Conservation (phyloP, 1,140 invertebrate species). For the Eurytemora carolleeae region DNA sequence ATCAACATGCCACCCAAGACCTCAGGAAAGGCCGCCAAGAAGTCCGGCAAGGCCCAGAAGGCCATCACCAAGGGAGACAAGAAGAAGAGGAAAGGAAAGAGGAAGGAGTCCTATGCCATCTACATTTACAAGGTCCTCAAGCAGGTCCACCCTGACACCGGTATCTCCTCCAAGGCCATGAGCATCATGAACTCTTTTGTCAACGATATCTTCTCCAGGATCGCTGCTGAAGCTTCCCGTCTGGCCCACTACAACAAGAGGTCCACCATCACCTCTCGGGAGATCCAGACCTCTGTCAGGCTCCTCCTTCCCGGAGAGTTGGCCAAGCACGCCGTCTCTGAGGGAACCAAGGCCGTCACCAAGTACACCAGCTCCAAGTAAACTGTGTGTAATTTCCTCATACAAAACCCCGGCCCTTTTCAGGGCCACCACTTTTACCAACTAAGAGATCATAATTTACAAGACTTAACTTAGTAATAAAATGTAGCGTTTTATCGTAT, state of each 20-base stretch:
- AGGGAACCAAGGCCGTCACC: slow-evolving; percentile 37
- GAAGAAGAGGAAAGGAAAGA: slow-evolving; percentile 29
- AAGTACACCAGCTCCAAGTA: slow-evolving; percentile 36
- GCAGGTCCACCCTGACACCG: slow-evolving; percentile 46
- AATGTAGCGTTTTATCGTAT: too few species aligned
- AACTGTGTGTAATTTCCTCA: too few species aligned
- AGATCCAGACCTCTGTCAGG: slow-evolving; percentile 40
- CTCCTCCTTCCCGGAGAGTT: slow-evolving; percentile 39
- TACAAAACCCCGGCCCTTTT: too few species aligned
- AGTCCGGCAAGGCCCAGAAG: slow-evolving; percentile 24
- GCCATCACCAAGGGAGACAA: slow-evolving; percentile 25
- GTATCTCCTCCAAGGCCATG: slow-evolving; percentile 37
- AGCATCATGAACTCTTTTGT: slow-evolving; percentile 37
- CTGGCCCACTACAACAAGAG: slow-evolving; percentile 48
- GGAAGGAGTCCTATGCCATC: slow-evolving; percentile 44
- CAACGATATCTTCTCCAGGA: slow-evolving; percentile 43
- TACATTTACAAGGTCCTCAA: slow-evolving; percentile 51
- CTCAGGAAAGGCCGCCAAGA: slow-evolving; percentile 23
- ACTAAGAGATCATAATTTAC: too few species aligned
- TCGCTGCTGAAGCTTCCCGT: slow-evolving; percentile 42
- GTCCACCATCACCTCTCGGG: slow-evolving; percentile 35
- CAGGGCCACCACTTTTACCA: too few species aligned
- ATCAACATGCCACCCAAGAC: slow-evolving; percentile 21
- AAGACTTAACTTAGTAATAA: too few species aligned
- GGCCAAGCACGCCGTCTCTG: slow-evolving; percentile 37